phyloP scores from a whole-genome alignment of 2,797 vertebrate species.

The Lerista edwardsae region DNA sequence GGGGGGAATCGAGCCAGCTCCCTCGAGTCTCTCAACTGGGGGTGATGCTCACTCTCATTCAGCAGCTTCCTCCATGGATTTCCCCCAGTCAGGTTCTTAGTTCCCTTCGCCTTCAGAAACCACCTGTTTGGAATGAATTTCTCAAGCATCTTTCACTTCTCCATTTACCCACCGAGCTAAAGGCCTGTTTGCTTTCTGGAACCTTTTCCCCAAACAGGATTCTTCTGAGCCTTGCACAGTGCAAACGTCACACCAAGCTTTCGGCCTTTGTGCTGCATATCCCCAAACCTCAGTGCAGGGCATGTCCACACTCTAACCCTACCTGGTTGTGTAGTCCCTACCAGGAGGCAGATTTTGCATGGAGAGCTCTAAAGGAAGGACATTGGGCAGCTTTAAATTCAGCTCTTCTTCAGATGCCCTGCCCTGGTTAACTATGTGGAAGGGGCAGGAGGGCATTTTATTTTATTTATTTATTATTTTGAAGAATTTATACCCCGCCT shows the following conservation, averaged over 20 bases:
- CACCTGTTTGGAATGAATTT: background rate
- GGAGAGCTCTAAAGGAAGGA: too few relatives aligned
- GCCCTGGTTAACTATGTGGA: too few relatives aligned
- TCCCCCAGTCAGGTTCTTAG: background rate
- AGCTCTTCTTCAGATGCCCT: too few relatives aligned
- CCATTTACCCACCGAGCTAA: background rate
- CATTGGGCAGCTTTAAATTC: too few relatives aligned
- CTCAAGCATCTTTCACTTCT: background rate
- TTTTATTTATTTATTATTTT: too few relatives aligned
- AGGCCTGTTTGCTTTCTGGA: background rate
- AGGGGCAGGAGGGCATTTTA: too few relatives aligned
- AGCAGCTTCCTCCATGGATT: too few relatives aligned
- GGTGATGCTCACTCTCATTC: conserved; percentile 18
- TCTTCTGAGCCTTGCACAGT: background rate
- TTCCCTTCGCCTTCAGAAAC: background rate
- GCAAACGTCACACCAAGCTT: too few relatives aligned
- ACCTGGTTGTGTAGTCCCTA: too few relatives aligned
- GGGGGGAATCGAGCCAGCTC: background rate
- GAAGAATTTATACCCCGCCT: too few relatives aligned
- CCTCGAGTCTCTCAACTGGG: background rate
- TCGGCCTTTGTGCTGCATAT: too few relatives aligned
- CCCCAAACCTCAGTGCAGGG: background rate
- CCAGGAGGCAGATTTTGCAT: too few relatives aligned
- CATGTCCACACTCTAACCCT: background rate
- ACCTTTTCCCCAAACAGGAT: background rate